phyloP scores from a whole-genome alignment of 2,888 invertebrate genomes.

The Cylloceria caligata region DNA sequence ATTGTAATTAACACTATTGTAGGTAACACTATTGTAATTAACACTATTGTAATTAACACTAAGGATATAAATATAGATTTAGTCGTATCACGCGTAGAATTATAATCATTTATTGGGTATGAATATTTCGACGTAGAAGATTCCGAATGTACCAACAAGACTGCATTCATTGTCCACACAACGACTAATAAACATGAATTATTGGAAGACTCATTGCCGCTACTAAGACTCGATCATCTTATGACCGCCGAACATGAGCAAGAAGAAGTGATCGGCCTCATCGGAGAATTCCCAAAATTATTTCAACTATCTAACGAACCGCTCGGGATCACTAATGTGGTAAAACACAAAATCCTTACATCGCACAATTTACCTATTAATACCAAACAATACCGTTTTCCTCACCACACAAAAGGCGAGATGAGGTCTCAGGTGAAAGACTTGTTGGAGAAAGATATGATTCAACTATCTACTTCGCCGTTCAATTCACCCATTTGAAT shows the following conservation, averaged over 20 bases:
- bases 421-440: background rate
- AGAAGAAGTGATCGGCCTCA: background rate
- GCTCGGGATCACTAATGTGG: background rate
- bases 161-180: background rate
- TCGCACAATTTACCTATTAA: background rate
- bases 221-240: constrained; percentile 6
- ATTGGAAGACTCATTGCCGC: background rate
- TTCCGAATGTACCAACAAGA: too few species aligned
- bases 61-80: constrained; percentile 4
- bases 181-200: too few species aligned
- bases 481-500: too few species aligned
- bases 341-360: background rate
- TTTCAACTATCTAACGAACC: background rate
- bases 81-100: constrained; percentile 3
- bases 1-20: constrained; percentile 13
- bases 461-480: background rate
- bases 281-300: background rate
- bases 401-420: background rate
- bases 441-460: background rate
- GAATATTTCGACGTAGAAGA: background rate
- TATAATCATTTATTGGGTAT: constrained; percentile 16
- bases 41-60: constrained; percentile 8
- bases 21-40: too few species aligned
- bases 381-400: constrained; percentile 2
- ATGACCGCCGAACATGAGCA: background rate